These are phyloP conservation scores for Zalophus californianus DNA, from an alignment of 2,797 vertebrate species.

Conservation along the genomic window DNA sequence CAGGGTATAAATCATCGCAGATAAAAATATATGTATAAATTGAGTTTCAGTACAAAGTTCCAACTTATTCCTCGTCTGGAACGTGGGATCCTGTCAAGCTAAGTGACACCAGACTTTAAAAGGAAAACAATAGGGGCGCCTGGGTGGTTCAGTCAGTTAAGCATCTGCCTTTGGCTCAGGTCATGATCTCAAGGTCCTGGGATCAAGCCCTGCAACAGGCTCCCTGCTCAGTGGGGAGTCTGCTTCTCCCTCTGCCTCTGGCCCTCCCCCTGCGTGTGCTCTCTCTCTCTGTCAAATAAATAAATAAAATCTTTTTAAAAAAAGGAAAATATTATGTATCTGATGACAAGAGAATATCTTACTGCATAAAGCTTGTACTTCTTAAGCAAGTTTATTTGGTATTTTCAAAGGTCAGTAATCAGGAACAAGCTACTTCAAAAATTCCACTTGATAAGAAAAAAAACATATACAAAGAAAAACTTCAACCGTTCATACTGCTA, in stretches of 20 bases:
- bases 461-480: not conserved
- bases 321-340: not conserved
- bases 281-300: too few relatives aligned
- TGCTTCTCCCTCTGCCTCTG: too few relatives aligned
- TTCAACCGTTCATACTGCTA: not conserved
- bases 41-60: not conserved
- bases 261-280: too few relatives aligned
- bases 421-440: not conserved
- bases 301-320: too few relatives aligned
- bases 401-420: constrained; percentile 46
- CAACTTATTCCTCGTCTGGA: not conserved
- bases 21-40: constrained; percentile 6
- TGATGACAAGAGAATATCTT: not conserved
- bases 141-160: too few relatives aligned
- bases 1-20: not conserved
- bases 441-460: not conserved
- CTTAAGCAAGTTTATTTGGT: constrained; percentile 10
- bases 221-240: too few relatives aligned
- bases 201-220: fast-evolving
- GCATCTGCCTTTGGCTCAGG: too few relatives aligned
- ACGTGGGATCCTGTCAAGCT: not conserved
- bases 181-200: too few relatives aligned
- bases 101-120: constrained; percentile 30
- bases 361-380: not conserved
- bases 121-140: not conserved